phyloP scores from a whole-genome alignment of 2,113 vertebrate genomes.

The Istiophorus platypterus region DNA sequence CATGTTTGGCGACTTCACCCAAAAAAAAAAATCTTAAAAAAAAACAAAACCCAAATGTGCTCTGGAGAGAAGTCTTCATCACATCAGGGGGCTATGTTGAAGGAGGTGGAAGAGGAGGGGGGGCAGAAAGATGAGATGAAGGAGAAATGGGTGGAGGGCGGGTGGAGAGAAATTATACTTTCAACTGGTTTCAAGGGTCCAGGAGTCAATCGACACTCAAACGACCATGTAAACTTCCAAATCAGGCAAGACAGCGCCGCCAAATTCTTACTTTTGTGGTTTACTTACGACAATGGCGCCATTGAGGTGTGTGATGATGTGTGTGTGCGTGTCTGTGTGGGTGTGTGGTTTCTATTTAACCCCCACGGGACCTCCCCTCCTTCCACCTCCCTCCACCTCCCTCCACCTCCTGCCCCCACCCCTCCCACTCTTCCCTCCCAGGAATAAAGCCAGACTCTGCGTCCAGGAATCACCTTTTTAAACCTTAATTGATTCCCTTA shows the following conservation, averaged over 20 bases:
- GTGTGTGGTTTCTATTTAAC: slow-evolving; percentile 69
- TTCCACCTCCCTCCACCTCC: slow-evolving; percentile 15
- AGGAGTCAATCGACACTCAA: slow-evolving; percentile 58
- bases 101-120: slow-evolving; percentile 3
- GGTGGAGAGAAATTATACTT: slow-evolving; percentile 43
- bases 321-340: slow-evolving; percentile 68
- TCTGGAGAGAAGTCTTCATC: background rate
- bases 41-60: background rate
- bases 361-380: slow-evolving; percentile 71
- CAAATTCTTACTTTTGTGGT: slow-evolving; percentile 51
- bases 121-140: background rate
- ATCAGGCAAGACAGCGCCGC: slow-evolving; percentile 44
- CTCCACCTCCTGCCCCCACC: slow-evolving; percentile 18
- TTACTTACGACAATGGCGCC: slow-evolving; percentile 67
- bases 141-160: slow-evolving; percentile 8
- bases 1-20: slow-evolving; percentile 29
- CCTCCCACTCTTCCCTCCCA: slow-evolving; percentile 45
- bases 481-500: slow-evolving; percentile 83
- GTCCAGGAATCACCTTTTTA: slow-evolving; percentile 82
- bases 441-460: slow-evolving; percentile 74
- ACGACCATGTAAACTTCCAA: slow-evolving; percentile 67
- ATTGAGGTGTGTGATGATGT: slow-evolving; percentile 75
- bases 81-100: slow-evolving; percentile 53
- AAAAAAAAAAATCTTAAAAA: too few relatives aligned
- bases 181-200: slow-evolving; percentile 56